Base-by-base conservation (phyloP, 2,113 vertebrate species). In the Dinomys branickii region DNA sequence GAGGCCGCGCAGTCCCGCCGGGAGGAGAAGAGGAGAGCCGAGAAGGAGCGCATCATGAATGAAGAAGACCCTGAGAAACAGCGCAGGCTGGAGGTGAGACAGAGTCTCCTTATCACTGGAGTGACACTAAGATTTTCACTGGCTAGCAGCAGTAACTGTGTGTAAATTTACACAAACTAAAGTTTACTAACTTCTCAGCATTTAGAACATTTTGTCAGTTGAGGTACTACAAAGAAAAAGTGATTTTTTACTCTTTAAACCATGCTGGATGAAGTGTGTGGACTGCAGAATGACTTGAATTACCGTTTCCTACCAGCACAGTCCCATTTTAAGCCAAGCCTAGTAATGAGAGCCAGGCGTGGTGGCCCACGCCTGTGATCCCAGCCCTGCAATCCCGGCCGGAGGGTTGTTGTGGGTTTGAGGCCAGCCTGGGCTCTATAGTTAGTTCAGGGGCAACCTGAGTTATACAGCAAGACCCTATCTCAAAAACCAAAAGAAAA, bases 1-100 rank as follows among this genome's bases (percentile, higher is more conserved):
- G 99, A 99, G 97, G 99, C 99, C 0, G 99, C 99, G 0, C 99
- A 99, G 98, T 99, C 99, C 0, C 99, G 99, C 0, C 99, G 99
- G 0, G 99, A 99, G 89, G 99, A 99, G 98, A 99, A 99, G 97
- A 99, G 99, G 85, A 98, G 99, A 63, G 99, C 99, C 0, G 99
- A 99, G 98, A 99, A 99, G 97, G 99, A 99, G 98, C 98, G 99
- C 58, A 99, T 99, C 98, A 99, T 99, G 99, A 99, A 99, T 0
- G 99, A 99, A 85, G 99, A 99, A 98, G 99, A 99, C 92, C 99
- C 99, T 0, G 99, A 99, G 92, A 99, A 99, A 33, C 99, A 99
- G 95, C 99, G 99, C 7, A 99, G 99, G 41, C 98, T 99, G 93
- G 99, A 99, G 99, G 99, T 99, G 94, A 97, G 95, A 8, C 5